Evolutionary conservation across 2,113 vertebrate genomes (phyloP).

Genomic region (Phyllostomus hastatus): DNA sequence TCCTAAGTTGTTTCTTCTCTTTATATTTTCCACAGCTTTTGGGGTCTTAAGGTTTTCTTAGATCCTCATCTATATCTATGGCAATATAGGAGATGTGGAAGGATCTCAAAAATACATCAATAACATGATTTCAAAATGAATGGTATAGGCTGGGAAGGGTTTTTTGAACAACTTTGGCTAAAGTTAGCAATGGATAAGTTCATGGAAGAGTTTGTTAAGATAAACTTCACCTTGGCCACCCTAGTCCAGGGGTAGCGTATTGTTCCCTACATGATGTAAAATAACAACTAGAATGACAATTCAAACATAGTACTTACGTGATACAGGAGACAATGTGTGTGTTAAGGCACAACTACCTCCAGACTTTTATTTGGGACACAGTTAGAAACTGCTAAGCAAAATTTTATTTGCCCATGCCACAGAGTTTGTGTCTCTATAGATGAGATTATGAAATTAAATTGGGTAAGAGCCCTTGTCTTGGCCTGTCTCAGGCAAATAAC

Average conservation of each 20-base stretch:
- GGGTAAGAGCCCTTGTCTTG: slow-evolving; percentile 15
- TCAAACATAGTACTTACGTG: background rate
- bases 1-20: background rate
- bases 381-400: slow-evolving; percentile 30
- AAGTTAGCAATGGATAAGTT: background rate
- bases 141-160: background rate
- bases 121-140: background rate
- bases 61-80: background rate
- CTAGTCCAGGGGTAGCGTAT: background rate
- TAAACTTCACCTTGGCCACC: background rate
- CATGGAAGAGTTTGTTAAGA: background rate
- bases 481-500: slow-evolving; percentile 41
- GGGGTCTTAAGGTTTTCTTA: background rate
- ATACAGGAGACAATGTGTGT: background rate
- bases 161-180: background rate
- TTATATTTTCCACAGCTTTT: background rate
- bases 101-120: background rate
- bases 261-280: background rate
- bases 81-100: background rate
- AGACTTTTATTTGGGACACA: background rate
- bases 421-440: slow-evolving; percentile 6
- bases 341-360: background rate
- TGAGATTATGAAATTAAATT: slow-evolving; percentile 53
- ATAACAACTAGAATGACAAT: background rate
- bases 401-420: slow-evolving; percentile 12